A percentile compares a stretch with the other conserved stretches of the same genome.
These are phyloP conservation scores for Microcebus lehilahytsara DNA, from an alignment of 2,113 vertebrate genomes.

Conservation along the genomic window DNA sequence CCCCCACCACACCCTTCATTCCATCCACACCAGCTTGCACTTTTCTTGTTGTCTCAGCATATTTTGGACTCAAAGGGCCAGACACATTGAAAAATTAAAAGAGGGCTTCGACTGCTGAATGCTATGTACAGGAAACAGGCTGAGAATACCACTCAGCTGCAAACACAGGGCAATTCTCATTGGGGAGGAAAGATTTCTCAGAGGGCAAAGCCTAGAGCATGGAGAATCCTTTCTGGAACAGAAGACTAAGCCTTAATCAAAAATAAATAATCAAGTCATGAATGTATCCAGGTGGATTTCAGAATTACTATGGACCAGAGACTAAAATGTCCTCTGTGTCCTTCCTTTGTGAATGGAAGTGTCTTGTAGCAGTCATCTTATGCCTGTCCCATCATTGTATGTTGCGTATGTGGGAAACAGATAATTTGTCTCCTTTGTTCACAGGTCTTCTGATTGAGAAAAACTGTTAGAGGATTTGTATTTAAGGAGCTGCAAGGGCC, in stretches of 20 bases:
- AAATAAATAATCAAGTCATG: background rate
- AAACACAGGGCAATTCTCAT: background rate
- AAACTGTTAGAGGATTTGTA: background rate
- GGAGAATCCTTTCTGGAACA: background rate
- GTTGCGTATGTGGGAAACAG: background rate
- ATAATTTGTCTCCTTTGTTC: background rate
- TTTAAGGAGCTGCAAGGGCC: background rate
- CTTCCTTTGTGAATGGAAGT: background rate
- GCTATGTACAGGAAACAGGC: background rate
- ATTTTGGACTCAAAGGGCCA: background rate
- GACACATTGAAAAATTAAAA: background rate
- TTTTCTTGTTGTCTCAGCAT: background rate
- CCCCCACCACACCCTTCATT: too few species aligned
- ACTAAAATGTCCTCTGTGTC: background rate
- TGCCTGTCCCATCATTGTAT: fast-evolving
- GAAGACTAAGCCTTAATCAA: background rate
- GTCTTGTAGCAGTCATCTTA: too few species aligned
- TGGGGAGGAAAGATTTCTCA: background rate
- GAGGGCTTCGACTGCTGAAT: background rate
- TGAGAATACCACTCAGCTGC: background rate
- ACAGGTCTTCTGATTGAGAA: background rate
- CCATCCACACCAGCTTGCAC: background rate
- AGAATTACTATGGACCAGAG: background rate
- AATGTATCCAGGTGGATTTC: background rate
- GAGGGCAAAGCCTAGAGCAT: background rate